Conservation (phyloP, 2,888 invertebrate genomes). For the Acanthoscelides obtectus region DNA sequence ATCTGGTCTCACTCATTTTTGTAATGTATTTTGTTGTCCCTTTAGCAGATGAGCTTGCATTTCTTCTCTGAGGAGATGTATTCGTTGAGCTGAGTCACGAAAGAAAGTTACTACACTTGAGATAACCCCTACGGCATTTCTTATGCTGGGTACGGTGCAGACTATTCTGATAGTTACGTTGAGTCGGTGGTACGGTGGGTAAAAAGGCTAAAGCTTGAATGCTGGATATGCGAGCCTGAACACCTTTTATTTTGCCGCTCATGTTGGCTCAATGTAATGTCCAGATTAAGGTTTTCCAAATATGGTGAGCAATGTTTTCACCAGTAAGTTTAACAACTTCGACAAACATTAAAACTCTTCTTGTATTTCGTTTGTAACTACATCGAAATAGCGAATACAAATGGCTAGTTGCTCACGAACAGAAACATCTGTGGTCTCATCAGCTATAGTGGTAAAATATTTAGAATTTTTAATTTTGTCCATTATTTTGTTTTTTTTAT, state of each 20-base stretch:
- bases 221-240: neutral
- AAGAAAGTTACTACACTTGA: neutral
- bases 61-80: neutral
- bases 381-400: neutral
- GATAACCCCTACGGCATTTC: neutral
- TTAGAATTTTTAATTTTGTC: neutral
- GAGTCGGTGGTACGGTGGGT: neutral
- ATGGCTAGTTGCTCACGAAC: neutral
- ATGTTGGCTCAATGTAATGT: slow-evolving; percentile 1
- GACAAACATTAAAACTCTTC: slow-evolving; percentile 1
- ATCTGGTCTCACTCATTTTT: neutral
- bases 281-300: neutral
- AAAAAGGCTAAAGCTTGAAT: neutral
- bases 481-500: neutral
- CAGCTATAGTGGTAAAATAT: no score
- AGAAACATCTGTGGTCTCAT: no score
- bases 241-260: slow-evolving; percentile 4
- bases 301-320: neutral
- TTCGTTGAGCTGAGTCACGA: neutral
- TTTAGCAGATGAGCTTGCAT: neutral
- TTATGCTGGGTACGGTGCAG: neutral
- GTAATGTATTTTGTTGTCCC: neutral
- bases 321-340: neutral
- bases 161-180: neutral
- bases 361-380: neutral